Conservation (phyloP, 1,140 invertebrate genomes). For the Tetramorium simillimum region DNA sequence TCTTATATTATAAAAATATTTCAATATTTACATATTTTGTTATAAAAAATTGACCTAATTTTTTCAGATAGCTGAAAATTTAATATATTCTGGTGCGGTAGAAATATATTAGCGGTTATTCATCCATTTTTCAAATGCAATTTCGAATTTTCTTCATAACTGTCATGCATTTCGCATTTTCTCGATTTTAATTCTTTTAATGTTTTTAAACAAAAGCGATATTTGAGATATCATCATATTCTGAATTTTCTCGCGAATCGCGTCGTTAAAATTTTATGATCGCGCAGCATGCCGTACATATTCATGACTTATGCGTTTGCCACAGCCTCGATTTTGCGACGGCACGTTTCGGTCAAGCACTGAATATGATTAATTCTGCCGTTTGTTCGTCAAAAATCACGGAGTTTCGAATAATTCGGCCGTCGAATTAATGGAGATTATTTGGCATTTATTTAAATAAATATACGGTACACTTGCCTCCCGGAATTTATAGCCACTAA, state of each 20-base stretch:
- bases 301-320: constrained; percentile 56
- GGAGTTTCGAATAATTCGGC: constrained; percentile 23
- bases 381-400: constrained; percentile 56
- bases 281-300: constrained; percentile 39
- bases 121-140: background rate
- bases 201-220: background rate
- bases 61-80: background rate
- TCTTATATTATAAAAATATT: background rate
- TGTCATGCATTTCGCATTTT: background rate
- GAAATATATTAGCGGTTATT: background rate
- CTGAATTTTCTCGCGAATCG: constrained; percentile 32
- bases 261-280: constrained; percentile 54
- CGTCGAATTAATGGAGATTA: constrained; percentile 46
- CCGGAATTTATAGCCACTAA: constrained; percentile 18
- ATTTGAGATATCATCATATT: background rate
- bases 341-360: constrained; percentile 53
- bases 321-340: constrained; percentile 43
- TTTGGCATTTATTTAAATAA: constrained; percentile 56
- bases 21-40: background rate
- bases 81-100: background rate
- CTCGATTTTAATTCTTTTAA: background rate
- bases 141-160: background rate
- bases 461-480: background rate
- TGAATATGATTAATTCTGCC: constrained; percentile 40
- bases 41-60: background rate